Evolutionary conservation across 2,113 vertebrate genomes (phyloP).

Genomic region (Microtus montanus): DNA sequence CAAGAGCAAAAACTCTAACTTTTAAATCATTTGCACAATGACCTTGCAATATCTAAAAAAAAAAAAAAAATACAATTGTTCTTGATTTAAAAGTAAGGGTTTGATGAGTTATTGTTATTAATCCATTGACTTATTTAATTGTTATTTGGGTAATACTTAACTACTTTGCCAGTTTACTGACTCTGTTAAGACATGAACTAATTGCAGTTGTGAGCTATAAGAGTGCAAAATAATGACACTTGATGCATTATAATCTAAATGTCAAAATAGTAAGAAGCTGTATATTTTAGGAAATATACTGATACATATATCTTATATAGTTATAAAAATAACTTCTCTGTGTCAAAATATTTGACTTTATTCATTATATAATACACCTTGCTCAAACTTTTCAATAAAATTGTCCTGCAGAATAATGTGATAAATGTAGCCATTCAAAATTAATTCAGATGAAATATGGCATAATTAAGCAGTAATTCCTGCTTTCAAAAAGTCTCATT

Average conservation of each 20-base stretch:
- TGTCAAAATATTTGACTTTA: not conserved
- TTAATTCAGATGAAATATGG: conserved; percentile 55
- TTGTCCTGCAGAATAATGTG: conserved; percentile 29
- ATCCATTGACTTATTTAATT: not conserved
- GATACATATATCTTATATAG: not conserved
- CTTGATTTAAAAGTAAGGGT: not conserved
- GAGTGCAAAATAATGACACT: not conserved
- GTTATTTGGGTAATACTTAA: not conserved
- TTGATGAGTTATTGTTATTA: not conserved
- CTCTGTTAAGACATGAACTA: not conserved
- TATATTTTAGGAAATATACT: conserved; percentile 8
- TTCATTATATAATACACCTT: not conserved
- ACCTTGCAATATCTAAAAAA: not conserved
- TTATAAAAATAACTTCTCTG: not conserved
- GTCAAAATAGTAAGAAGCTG: not conserved
- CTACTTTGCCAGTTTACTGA: not conserved
- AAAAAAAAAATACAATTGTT: not conserved
- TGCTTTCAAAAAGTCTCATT: conserved; percentile 39
- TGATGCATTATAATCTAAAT: not conserved
- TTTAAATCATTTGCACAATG: not conserved
- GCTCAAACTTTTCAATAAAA: not conserved
- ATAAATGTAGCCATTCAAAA: conserved; percentile 50
- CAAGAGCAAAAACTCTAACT: not conserved
- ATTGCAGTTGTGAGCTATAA: not conserved
- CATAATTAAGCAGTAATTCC: conserved; percentile 35